Base-by-base conservation (phyloP, 2,888 invertebrate genomes). In the Melangyna quadrimaculata region DNA sequence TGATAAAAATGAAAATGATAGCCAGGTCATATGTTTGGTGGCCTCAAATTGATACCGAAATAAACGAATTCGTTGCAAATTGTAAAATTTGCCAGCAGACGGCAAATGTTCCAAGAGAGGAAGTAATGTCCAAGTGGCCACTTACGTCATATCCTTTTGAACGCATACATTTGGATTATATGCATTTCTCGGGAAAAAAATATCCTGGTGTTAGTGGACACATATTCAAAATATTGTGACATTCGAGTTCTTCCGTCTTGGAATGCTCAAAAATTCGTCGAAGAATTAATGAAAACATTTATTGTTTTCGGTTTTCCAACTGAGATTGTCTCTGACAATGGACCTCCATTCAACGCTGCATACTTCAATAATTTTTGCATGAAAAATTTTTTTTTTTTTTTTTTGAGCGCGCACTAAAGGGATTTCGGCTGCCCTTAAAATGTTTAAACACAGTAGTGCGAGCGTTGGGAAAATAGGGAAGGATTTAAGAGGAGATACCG, bases 21-120 rank as follows among this genome's bases (percentile, higher is more conserved):
- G 89, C 90, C 0, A 63, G 88, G 24, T 87, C 88, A 8, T 88
- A 89, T 84, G 88, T 90, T 57, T 90, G 88, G 88, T 90, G 89
- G 89, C 89, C 89, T 2, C 77, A 79, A 6, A 86, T 90, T 35
- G 89, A 90, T 79, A 27, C 65, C 2, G 88, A 89, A 12, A 88
- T 90, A 14, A 88, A 89, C 74, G 59, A 69, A 3, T 87, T 73
- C 17, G 87, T 88, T 35, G 88, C 78, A 55, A 55, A 67, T 6
- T 89, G 89, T 81, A 24, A 65, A 57, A 24, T 45, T 22, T 87
- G 43, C 77, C 69, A 78, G 35, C 45, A 59, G 55, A 55, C 43
- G 1, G 63, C 73, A 29, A 75, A 75, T 61, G 67, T 69, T 9
- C 17, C 69, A 27, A 59, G 24, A 17, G 67, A 75, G 10, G 27